Base-by-base conservation (phyloP, 2,888 invertebrate genomes). In the Drosophila kuntzei region DNA sequence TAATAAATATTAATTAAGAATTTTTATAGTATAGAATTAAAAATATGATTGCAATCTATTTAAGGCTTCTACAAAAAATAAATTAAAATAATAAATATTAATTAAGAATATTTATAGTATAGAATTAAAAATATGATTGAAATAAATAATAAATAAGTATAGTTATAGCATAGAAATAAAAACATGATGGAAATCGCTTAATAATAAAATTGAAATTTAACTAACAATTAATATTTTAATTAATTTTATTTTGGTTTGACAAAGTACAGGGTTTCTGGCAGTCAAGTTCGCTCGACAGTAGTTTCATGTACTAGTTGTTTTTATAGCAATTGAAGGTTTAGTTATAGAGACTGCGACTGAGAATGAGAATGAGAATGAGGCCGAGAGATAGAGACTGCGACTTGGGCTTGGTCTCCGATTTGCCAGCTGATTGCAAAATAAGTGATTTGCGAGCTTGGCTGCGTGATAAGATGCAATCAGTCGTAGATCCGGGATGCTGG, bases 381-480 rank as follows among this genome's bases (percentile, higher is more conserved):
- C 39, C 5, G 39, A 22, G n/a, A n/a, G n/a, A 41, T 12, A 39
- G 29, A 11, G 25, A 44, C 20, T 36, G 18, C 9, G 50, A 46
- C 14, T 22, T 69, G 73, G 60, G 55, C 39, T 57, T 49, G 61
- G 49, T 58, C 39, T 36, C 20, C 14, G 71, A 65, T 41, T 55
- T 44, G 20, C 46, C 69, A 63, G 70, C 83, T 87, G 87, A 85
- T 87, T 76, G 80, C 83, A 81, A 81, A 84, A 84, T 87, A 84
- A 84, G 87, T 87, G 84, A 84, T 84, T 84, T 79, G 72, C 55
- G 76, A 73, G 69, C 20, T 20, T 18, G 66, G 66, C 73, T 84
- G 85, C 85, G 85, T 85, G 85, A 83, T 85, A 87, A 87, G 79
- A 73, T 77, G 79, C 86, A 87, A 85, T 85, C 80, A 76, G 71